phyloP scores from a whole-genome alignment of 2,888 invertebrate species.

The Erebia aethiops region DNA sequence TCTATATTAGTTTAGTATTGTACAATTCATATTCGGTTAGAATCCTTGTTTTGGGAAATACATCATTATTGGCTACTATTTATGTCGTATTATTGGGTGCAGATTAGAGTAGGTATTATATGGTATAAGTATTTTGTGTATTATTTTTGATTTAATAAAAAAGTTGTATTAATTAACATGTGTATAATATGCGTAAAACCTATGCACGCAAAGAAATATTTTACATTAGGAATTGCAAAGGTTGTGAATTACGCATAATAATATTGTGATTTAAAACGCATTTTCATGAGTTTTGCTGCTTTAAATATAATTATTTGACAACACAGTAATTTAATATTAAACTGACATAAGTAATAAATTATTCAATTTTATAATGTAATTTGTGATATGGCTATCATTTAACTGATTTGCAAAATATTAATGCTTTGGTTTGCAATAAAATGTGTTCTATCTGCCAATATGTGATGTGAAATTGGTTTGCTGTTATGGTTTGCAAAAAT shows the following conservation, averaged over 20 bases:
- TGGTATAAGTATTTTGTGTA: neutral
- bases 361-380: neutral
- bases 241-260: slow-evolving; percentile 7
- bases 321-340: neutral
- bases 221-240: slow-evolving; percentile 2
- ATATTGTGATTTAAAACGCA: neutral
- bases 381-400: neutral
- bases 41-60: too few relatives aligned
- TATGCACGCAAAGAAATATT: too few relatives aligned
- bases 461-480: too few relatives aligned
- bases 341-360: neutral
- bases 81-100: neutral
- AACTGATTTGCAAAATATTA: too few relatives aligned
- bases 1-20: too few relatives aligned
- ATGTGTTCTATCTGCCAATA: too few relatives aligned
- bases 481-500: too few relatives aligned
- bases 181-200: too few relatives aligned
- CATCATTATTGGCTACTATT: too few relatives aligned
- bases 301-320: neutral
- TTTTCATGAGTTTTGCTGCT: neutral
- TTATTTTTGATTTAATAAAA: neutral
- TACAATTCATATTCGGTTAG: too few relatives aligned
- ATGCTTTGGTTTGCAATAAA: too few relatives aligned
- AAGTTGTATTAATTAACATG: too few relatives aligned
- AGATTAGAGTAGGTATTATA: neutral